Base-by-base conservation (phyloP, 1,140 invertebrate genomes). In the Calycopis cecrops region DNA sequence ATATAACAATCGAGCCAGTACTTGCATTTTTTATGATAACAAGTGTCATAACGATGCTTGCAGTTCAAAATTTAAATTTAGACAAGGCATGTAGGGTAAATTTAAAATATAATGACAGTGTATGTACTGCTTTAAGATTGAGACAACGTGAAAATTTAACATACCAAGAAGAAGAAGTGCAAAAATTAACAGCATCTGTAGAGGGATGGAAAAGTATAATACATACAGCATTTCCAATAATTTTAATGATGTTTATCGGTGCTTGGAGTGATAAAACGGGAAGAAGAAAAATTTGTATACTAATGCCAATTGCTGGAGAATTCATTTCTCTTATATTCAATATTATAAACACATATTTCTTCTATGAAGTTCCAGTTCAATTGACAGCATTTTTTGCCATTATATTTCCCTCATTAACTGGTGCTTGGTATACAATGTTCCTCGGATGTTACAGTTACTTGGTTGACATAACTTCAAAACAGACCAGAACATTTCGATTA, bases 361-460 rank as follows among this genome's bases (percentile, higher is more conserved):
- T 93, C 75, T 88, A 93, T 70, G 89, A 92, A 71, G 72, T 93
- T 28, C 91, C 93, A 0, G 94, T 95, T 90, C 93, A 95, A 77
- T 91, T 90, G 33, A 92, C 92, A n/a, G 93, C 92, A 0, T 85
- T 94, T 59, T 79, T 83, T 71, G 79, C 83, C 4, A 90, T 93
- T 9, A 92, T 95, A 77, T 94, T 40, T 91, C 93, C 93, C 1
- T 91, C 93, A 0, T 65, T 97, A 0, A 93, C 94, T 1, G 94
- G 94, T 0, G 95, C 95, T 3, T 95, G 93, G 92, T 94, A 96
- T 65, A 94, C 94, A 17, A 93, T 96, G 91, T 92, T 96, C 59
- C 94, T 97, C 89, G 94, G 94, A 1, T 91, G 93, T 9, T 97
- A 96, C 76, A 96, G 95, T 71, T 97, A 96, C 71, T 92, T 97